Conservation (phyloP, 2,113 vertebrate genomes). For the Podiceps cristatus region DNA sequence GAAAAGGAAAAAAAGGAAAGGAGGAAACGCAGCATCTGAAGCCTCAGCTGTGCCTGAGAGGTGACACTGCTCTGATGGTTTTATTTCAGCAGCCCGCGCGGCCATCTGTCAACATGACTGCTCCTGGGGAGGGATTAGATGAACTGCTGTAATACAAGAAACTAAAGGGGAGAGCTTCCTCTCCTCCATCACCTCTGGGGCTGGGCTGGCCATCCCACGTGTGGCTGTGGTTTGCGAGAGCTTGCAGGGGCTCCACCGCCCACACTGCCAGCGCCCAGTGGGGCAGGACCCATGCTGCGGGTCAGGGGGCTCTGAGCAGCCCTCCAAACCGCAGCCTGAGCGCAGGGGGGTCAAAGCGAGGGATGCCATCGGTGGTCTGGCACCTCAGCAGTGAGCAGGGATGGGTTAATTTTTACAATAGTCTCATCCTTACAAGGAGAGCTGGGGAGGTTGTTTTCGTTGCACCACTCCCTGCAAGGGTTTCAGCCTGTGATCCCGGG, state of each 20-base stretch:
- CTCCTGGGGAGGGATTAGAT: neutral
- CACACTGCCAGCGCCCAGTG: fast-evolving
- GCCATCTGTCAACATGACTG: neutral
- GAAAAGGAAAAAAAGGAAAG: too few relatives aligned
- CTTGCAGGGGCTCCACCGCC: neutral
- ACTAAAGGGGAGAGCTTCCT: neutral
- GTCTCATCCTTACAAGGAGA: neutral
- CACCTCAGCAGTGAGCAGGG: neutral
- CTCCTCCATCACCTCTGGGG: neutral
- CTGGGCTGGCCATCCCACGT: neutral
- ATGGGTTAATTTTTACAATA: neutral
- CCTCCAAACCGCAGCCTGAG: neutral
- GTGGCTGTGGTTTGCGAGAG: neutral
- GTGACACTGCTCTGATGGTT: neutral
- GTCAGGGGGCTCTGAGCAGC: neutral
- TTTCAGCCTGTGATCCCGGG: neutral
- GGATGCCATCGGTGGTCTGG: fast-evolving
- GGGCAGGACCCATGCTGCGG: neutral
- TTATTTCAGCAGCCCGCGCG: neutral
- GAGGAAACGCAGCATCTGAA: neutral
- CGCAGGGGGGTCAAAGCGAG: fast-evolving
- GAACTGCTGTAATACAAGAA: neutral
- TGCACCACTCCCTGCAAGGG: neutral
- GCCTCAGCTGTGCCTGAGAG: neutral
- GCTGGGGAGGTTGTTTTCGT: neutral